Base-by-base conservation (phyloP, 1,140 invertebrate species). In the Drosophila malerkotliana region DNA sequence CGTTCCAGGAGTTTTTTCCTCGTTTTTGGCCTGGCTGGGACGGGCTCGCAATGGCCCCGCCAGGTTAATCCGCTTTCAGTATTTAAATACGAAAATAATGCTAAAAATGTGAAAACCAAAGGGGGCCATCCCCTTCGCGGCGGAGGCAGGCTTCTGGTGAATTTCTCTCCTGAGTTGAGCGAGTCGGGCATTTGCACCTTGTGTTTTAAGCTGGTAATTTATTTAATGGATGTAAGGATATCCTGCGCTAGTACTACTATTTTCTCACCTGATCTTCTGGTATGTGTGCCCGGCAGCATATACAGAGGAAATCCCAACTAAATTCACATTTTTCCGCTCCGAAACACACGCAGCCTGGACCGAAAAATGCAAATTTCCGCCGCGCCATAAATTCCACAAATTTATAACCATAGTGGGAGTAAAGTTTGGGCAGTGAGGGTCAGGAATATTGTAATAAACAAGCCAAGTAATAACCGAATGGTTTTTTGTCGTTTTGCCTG, bases 11-110 rank as follows among this genome's bases (percentile, higher is more conserved):
- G 12, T 47, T 66, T 34, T 56, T 60, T 41, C 18, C 5, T 15
- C n/a, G 10, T 52, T 55, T 48, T 48, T 10, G 49, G 26, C 21
- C 32, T 34, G 30, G 24, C 15, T 63, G 62, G 39, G 52, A 18
- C 58, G 26, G 54, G 52, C 41, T 55, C 45, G 49, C 55, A 24
- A 41, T 68, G 62, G 30, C 51, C 53, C 56, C 72, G 72, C 41
- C 74, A 72, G 54, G 64, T 88, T 88, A 89, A 88, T 88, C 83
- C 83, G 79, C 84, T 88, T 88, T 77, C 71, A 77, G 84, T 83
- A 88, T 83, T 88, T 89, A 88, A 88, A 89, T 89, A 73, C 84
- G 76, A 83, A 83, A 84, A 88, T 88, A 72, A 88, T 83, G 64
- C 55, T 64, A 64, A 76, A 88, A 88, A 57, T 64, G 74, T 18